Base-by-base conservation (phyloP, 2,113 vertebrate genomes). In the Calyptomena viridis region DNA sequence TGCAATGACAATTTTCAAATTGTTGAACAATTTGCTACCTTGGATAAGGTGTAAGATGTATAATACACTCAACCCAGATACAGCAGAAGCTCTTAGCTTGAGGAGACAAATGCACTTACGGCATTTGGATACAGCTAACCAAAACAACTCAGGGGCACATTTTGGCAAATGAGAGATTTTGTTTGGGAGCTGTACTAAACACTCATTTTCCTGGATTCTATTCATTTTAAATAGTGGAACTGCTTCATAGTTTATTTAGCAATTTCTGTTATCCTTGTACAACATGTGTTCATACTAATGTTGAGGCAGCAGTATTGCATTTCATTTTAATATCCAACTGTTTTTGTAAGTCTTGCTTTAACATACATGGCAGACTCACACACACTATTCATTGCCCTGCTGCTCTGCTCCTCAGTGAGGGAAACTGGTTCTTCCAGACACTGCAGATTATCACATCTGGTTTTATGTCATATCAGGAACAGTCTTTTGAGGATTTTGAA, bases 261-360 rank as follows among this genome's bases (percentile, higher is more conserved):
- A 67, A 50, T 91, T 95, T 91, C 46, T 91, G 42, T 67, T 85
- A 14, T 8, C 13, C 72, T 71, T 94, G 89, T 93, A 78, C 47
- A 74, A 63, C 74, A 74, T 16, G 37, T 87, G 78, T 86, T 93
- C 68, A 23, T 90, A 75, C 24, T 67, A 84, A 40, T 44, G 47
- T n/a, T 84, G 79, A 74, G 78, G 79, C 52, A 91, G 55, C 33
- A 73, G 82, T 75, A 35, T 72, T 86, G 52, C 28, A 39, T 95
- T 95, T 94, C 71, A 0, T 47, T 94, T 77, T 64, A 84, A 84
- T 44, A 40, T 33, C 64, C 63, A 52, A 53, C 37, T 94, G 47
- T 62, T 95, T 95, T 89, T 46, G 50, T 77, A 83, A 71, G 46
- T 60, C 87, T 93, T 78, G 25, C 84, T 84, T 84, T 74, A 71